Conservation (phyloP, 2,888 invertebrate species). For the Lochmaea crataegi region DNA sequence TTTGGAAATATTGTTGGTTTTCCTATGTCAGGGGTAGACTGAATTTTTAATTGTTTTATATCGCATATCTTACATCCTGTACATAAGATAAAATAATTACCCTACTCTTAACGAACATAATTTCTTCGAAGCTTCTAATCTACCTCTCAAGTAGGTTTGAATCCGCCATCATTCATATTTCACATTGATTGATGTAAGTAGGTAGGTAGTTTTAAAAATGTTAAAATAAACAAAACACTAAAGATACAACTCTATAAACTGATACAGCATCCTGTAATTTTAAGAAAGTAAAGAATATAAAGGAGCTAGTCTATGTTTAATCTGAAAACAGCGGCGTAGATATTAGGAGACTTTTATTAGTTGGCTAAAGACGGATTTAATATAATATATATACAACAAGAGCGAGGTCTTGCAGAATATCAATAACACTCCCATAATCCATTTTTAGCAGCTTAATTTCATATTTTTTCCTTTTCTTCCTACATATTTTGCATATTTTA, state of each 20-base stretch:
- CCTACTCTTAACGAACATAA: constrained; percentile 9
- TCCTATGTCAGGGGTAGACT: background rate
- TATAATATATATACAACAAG: too few species aligned
- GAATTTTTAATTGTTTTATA: background rate
- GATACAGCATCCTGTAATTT: constrained; percentile 15
- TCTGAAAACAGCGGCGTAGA: background rate
- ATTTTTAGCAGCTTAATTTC: too few species aligned
- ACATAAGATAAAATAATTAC: background rate
- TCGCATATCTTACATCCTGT: background rate
- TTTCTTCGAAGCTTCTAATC: background rate
- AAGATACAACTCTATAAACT: constrained; percentile 2
- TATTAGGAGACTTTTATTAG: background rate
- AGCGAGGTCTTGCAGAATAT: too few species aligned
- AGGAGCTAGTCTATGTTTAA: constrained; percentile 7
- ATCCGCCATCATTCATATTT: background rate
- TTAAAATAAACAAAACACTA: constrained; percentile 6
- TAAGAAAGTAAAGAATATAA: background rate
- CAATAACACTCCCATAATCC: too few species aligned
- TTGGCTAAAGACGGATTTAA: too few species aligned
- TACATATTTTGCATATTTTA: too few species aligned
- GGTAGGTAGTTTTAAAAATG: constrained; percentile 8
- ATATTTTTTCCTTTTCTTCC: too few species aligned
- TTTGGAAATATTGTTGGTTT: too few species aligned
- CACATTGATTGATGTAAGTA: constrained; percentile 8
- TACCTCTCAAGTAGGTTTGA: background rate